Base-by-base conservation (phyloP, 1,140 invertebrate species). In the Conopomorpha cramerella region DNA sequence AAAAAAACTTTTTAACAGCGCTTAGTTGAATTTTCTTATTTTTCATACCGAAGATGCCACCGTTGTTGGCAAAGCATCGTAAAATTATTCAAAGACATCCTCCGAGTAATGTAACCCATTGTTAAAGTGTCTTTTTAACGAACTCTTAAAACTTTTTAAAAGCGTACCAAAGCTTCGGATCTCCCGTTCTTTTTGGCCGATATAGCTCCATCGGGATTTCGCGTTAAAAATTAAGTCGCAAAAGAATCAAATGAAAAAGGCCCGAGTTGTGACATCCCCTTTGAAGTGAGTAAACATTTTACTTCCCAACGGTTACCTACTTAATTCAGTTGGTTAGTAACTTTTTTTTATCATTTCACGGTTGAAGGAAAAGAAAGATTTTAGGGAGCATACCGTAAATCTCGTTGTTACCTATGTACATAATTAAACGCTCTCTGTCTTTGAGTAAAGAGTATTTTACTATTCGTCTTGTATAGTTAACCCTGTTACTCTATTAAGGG, bases 51-150 rank as follows among this genome's bases (percentile, higher is more conserved):
- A 23, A 23, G 19, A 23, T 23, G n/a, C n/a, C 10, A 23, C 4
- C 19, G 19, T 23, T 23, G 34, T 46, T 49, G 44, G 34, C 37
- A 48, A 53, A 53, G 55, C 42, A 41, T 43, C 50, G 55, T 71
- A 70, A 74, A 67, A 71, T 71, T 70, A 70, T 71, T 51, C 61
- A n/a, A 70, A 52, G 54, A 45, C 46, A 46, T 34, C 29, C 39
- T 50, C 37, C 35, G 35, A 44, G 53, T 54, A 57, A 46, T 53
- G 49, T 64, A 71, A 71, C 63, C 65, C 66, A 74, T 71, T 71
- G 70, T 71, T 57, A 73, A 58, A 62, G 55, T 57, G 59, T 62
- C 59, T 54, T 63, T 63, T 71, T 72, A 63, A 64, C 60, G 59
- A 72, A 72, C 60, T 67, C 55, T 47, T 44, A 50, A 41, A 68